Percentiles rank a stretch among this genome's conserved stretches.
Conservation (phyloP, 2,797 vertebrate species). For the Myripristis murdjan region DNA sequence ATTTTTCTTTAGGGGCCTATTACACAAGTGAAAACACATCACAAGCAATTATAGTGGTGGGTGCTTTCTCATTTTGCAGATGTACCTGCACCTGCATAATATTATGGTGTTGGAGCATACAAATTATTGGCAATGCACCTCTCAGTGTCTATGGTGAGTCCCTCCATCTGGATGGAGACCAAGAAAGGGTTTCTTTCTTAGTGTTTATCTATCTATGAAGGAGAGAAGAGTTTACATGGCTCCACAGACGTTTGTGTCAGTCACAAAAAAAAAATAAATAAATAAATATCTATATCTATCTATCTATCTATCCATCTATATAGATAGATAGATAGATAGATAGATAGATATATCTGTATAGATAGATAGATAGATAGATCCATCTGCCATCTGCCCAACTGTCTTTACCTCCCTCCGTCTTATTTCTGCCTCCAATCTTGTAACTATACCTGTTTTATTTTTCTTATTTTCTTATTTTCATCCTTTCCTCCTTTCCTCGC, state of each 20-base stretch:
- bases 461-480: slow-evolving; percentile 3
- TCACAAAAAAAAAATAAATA: no score
- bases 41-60: slow-evolving; percentile 24
- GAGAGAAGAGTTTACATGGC: no score
- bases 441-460: neutral
- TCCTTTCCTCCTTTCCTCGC: neutral
- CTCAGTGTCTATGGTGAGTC: slow-evolving; percentile 24
- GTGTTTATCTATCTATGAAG: slow-evolving; percentile 11
- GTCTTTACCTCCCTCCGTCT: neutral
- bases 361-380: no score
- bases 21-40: slow-evolving; percentile 30
- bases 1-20: slow-evolving; percentile 26
- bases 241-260: no score
- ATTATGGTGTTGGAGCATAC: slow-evolving; percentile 7
- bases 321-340: no score
- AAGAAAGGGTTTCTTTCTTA: slow-evolving; percentile 15
- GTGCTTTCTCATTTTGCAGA: slow-evolving; percentile 31
- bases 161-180: slow-evolving; percentile 3
- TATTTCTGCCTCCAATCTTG: slow-evolving; percentile 9
- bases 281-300: neutral
- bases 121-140: slow-evolving; percentile 26
- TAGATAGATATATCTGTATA: no score
- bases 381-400: neutral
- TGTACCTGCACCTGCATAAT: slow-evolving; percentile 16
- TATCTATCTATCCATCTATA: neutral